Conservation (phyloP, 2,888 invertebrate genomes). For the Caenorhabditis wallacei region DNA sequence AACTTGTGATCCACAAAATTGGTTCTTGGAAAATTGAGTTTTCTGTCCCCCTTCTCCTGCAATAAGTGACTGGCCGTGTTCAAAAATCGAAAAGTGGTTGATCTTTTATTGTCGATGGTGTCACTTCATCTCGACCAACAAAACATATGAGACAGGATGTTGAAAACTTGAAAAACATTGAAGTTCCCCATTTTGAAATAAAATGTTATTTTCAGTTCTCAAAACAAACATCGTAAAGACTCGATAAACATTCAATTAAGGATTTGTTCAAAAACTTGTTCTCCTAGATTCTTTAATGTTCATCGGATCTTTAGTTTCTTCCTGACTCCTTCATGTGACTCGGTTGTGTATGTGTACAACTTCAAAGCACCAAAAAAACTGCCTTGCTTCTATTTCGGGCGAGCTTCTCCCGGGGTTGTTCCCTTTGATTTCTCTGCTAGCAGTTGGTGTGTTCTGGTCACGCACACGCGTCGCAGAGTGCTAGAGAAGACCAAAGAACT, state of each 20-base stretch:
- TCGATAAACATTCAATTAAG: constrained; percentile 40
- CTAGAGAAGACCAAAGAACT: constrained; percentile 45
- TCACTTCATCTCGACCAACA: constrained; percentile 11
- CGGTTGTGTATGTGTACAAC: constrained; percentile 13
- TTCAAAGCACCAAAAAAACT: constrained; percentile 4
- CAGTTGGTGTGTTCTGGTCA: constrained; percentile 46
- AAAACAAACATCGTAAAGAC: constrained; percentile 27
- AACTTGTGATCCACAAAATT: constrained; percentile 31
- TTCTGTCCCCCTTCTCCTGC: background rate
- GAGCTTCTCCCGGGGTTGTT: constrained; percentile 35
- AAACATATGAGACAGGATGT: constrained; percentile 23
- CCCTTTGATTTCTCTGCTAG: constrained; percentile 31
- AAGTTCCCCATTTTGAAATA: background rate
- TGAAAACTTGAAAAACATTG: background rate
- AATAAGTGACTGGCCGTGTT: constrained; percentile 11
- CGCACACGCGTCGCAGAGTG: constrained; percentile 21
- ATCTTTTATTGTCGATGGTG: constrained; percentile 24
- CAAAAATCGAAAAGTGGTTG: constrained; percentile 34
- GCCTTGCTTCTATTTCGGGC: constrained; percentile 25
- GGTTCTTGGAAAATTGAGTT: constrained; percentile 16
- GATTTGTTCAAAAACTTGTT: constrained; percentile 31
- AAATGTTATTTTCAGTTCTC: constrained; percentile 7
- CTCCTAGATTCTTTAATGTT: constrained; percentile 32
- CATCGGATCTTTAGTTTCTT: constrained; percentile 21
- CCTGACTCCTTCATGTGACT: constrained; percentile 16